These are phyloP conservation scores for Gymnogyps californianus DNA, from an alignment of 2,113 vertebrate genomes.

Conservation along the genomic window DNA sequence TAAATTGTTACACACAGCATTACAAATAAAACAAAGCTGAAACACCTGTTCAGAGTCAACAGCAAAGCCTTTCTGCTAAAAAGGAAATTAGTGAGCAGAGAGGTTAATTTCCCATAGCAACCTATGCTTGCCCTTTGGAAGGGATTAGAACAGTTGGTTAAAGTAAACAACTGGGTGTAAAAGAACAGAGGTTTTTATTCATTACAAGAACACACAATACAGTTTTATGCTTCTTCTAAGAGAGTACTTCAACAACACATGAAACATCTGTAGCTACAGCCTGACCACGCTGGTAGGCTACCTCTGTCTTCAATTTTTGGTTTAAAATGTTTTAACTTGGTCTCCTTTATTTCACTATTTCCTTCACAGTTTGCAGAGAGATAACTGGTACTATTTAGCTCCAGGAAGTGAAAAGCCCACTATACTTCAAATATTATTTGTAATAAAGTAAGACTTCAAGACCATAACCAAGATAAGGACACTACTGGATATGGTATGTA, in stretches of 20 bases:
- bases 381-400: not conserved
- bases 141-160: not conserved
- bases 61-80: not conserved
- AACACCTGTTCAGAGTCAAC: not conserved
- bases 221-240: not conserved
- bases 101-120: not conserved
- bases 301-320: not conserved
- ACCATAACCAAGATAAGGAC: not conserved
- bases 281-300: not conserved
- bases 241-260: not conserved
- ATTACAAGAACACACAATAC: not conserved
- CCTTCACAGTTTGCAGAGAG: not conserved
- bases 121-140: not conserved
- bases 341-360: not conserved
- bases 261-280: not conserved
- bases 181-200: not conserved
- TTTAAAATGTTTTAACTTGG: not conserved
- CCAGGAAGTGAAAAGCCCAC: not conserved
- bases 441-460: not conserved
- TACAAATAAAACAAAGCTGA: not conserved
- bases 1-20: not conserved
- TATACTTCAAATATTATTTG: not conserved
- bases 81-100: not conserved
- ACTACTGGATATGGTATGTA: not conserved
- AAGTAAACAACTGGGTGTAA: not conserved